These are phyloP conservation scores for Montipora capricornis DNA, from an alignment of 64 coral and sea anemone species.

Conservation along the genomic window DNA sequence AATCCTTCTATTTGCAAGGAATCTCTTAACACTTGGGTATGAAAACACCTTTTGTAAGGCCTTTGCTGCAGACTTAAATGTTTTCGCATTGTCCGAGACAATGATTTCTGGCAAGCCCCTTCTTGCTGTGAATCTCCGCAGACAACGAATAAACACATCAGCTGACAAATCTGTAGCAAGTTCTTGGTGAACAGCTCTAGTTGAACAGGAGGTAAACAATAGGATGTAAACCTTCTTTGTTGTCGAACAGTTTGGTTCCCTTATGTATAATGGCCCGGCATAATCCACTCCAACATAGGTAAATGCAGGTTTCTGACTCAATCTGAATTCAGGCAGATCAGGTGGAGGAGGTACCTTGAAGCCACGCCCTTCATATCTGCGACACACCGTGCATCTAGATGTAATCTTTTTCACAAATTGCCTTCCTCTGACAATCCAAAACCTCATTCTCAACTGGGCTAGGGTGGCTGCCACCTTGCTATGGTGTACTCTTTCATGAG, in stretches of 20 bases:
- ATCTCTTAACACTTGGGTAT: no score
- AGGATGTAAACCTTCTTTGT: conserved; percentile 8
- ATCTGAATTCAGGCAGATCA: neutral
- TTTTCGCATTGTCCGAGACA: conserved; percentile 62
- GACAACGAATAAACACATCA: conserved; percentile 44
- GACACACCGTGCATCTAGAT: conserved; percentile 54
- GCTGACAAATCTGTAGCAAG: conserved; percentile 27
- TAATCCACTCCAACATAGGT: conserved; percentile 8
- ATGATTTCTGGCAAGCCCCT: conserved; percentile 17
- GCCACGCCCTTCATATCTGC: conserved; percentile 30
- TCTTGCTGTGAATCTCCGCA: conserved; percentile 41
- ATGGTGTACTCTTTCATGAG: conserved; percentile 19
- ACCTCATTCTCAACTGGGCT: conserved; percentile 50
- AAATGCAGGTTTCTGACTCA: conserved; percentile 23
- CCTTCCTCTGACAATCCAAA: conserved; percentile 41
- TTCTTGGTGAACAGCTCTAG: conserved; percentile 61
- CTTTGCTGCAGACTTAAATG: conserved; percentile 32
- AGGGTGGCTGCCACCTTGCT: conserved; percentile 54
- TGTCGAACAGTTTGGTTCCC: neutral
- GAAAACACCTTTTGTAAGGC: neutral
- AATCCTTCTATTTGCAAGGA: no score
- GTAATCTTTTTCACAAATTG: conserved; percentile 55
- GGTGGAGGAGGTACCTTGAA: conserved; percentile 12
- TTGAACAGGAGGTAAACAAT: neutral
- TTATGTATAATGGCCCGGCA: neutral